Percentiles rank a stretch among this genome's conserved stretches.
Conservation (phyloP, 2,797 vertebrate genomes). For the Ambastaia sidthimunki region DNA sequence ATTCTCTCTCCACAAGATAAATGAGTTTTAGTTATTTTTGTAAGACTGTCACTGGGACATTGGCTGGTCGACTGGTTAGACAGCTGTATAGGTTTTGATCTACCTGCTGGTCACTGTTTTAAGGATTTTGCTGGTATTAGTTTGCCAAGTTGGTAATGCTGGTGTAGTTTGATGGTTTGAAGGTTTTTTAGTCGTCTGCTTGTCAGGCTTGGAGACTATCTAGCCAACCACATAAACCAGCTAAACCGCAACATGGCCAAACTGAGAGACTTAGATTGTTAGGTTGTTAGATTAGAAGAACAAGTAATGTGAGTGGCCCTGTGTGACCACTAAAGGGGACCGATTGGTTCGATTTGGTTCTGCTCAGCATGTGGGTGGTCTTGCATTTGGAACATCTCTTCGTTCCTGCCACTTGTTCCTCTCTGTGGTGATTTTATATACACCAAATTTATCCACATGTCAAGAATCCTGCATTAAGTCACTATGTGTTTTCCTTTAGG, state of each 20-base stretch:
- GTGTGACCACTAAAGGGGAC: neutral
- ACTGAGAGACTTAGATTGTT: neutral
- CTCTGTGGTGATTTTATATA: conserved; percentile 35
- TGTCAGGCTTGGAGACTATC: too few species aligned
- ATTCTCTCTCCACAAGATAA: conserved; percentile 58
- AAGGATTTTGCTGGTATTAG: neutral
- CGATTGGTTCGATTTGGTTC: neutral
- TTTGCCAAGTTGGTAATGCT: neutral
- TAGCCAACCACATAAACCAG: too few species aligned
- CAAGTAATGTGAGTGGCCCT: neutral
- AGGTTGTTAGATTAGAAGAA: neutral
- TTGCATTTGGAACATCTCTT: conserved; percentile 43
- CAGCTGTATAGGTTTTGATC: conserved; percentile 20
- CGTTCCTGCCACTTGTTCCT: conserved; percentile 36
- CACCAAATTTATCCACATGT: conserved; percentile 20
- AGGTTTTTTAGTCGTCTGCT: neutral
- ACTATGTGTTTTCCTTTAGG: conserved; percentile 24
- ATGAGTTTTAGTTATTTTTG: conserved; percentile 60
- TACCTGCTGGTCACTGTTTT: neutral
- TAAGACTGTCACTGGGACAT: conserved; percentile 1
- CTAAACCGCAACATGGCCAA: too few species aligned
- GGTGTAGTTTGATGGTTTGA: neutral
- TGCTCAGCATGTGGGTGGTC: conserved; percentile 35
- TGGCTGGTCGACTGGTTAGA: conserved; percentile 33
- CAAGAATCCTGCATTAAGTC: conserved; percentile 26